Base-by-base conservation (phyloP, 2,797 vertebrate genomes). In the Cryptoblepharus egeriae region DNA sequence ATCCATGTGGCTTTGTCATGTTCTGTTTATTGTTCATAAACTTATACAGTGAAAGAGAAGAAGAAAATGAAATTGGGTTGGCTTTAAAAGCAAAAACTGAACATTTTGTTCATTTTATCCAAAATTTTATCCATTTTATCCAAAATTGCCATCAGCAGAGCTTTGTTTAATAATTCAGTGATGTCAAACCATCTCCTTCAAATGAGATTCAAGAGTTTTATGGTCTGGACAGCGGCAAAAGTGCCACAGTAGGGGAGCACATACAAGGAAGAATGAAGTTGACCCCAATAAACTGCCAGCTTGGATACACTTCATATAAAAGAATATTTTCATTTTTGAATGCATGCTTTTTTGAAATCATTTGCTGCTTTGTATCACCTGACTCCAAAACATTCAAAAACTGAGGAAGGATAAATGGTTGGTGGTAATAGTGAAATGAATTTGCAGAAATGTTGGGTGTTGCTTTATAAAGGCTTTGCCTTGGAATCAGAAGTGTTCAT, bases 21-120 rank as follows among this genome's bases (percentile, higher is more conserved):
- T 93, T 92, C 91, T 7, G 68, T 78, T 93, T 91, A 86, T 76
- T 85, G 28, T 83, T 58, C 1, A 72, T 88, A 86, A 20, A 39
- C 16, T 0, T 1, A 42, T 37, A 30, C 11, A 52, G 24, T 7
- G 45, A 71, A 35, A 81, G 74, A 89, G n/a, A 88, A 30, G n/a
- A 22, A 42, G 37, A 63, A 45, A 92, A 90, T 69, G 85, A 73
- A 30, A 32, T 83, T 8, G 52, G 90, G 81, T 82, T 11, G 2
- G 45, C 9, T n/a, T n/a, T 32, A 3, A 65, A 16, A 30, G 24
- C 57, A 77, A 71, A 4, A 63, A 32, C 22, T 13, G 3, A 13
- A 58, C 1, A 4, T 16, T 49, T 87, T 68, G 5, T 52, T 63
- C 30, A 0, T 78, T 87, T 90, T 87, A 65, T 60, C 52, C 80